A percentile compares a stretch with the other conserved stretches of the same genome.
Conservation (phyloP, 2,797 vertebrate genomes). For the Tinamus major region DNA sequence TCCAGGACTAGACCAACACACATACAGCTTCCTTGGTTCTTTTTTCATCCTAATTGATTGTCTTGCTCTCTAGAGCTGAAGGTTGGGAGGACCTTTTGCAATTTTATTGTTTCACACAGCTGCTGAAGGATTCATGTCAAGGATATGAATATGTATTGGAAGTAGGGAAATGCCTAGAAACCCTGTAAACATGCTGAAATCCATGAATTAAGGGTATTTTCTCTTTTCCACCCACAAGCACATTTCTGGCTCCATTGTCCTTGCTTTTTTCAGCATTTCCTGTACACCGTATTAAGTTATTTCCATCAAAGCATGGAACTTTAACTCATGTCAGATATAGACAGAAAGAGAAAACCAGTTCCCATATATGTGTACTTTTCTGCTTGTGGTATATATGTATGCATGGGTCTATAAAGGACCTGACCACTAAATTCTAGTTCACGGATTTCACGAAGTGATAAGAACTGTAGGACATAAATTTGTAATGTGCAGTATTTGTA, state of each 20-base stretch:
- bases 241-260: not conserved
- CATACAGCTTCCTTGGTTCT: not conserved
- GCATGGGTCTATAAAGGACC: not conserved
- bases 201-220: not conserved
- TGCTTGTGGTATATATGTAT: not conserved
- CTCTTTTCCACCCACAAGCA: rapidly evolving
- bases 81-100: not conserved
- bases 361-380: not conserved
- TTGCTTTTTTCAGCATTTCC: rapidly evolving
- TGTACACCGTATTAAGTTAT: not conserved
- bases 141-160: not conserved
- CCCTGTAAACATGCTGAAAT: not conserved
- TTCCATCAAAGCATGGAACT: not conserved
- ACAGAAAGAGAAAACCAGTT: not conserved
- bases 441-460: not conserved
- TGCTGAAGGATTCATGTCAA: not conserved
- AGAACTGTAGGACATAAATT: not conserved
- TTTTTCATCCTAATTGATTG: not conserved
- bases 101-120: not conserved
- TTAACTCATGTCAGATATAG: not conserved
- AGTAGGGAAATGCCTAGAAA: not conserved
- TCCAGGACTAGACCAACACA: not conserved
- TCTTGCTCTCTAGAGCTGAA: not conserved
- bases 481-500: not conserved
- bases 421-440: not conserved